Conservation (phyloP, 2,113 vertebrate genomes). For the Synodontis membranacea region DNA sequence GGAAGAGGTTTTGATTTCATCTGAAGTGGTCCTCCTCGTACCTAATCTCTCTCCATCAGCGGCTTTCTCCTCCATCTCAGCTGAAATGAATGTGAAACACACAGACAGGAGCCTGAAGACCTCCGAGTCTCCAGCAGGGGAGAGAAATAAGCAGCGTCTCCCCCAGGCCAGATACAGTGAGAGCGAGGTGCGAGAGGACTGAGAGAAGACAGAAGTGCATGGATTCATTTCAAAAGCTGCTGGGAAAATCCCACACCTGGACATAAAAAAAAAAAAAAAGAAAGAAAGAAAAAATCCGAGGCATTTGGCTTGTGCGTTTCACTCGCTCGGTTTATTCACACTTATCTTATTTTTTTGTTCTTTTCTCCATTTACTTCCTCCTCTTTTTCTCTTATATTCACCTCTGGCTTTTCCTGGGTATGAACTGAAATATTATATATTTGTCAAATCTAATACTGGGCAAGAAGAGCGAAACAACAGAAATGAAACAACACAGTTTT, state of each 20-base stretch:
- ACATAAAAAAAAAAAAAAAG: conserved; percentile 48
- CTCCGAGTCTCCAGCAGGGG: conserved; percentile 30
- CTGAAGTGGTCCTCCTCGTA: conserved; percentile 3
- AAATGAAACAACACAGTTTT: conserved; percentile 10
- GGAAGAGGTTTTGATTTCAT: neutral
- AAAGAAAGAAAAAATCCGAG: neutral
- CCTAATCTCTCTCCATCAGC: conserved; percentile 42
- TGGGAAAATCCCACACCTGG: conserved; percentile 65
- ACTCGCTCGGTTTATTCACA: conserved; percentile 38
- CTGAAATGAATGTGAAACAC: conserved; percentile 34
- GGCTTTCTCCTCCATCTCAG: conserved; percentile 27
- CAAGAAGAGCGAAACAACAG: conserved; percentile 15
- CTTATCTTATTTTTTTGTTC: neutral
- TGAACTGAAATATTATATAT: conserved; percentile 46
- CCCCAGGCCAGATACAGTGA: conserved; percentile 28
- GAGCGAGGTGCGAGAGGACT: conserved; percentile 50
- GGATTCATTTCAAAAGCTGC: conserved; percentile 69
- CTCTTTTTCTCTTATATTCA: neutral
- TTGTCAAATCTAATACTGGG: conserved; percentile 47
- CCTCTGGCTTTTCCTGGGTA: conserved; percentile 44
- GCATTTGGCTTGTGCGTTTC: conserved; percentile 49
- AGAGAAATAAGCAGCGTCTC: conserved; percentile 39
- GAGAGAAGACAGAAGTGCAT: conserved; percentile 43
- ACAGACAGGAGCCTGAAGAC: conserved; percentile 35
- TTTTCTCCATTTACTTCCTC: conserved; percentile 18